Evolutionary conservation across 2,113 vertebrate species (phyloP), one percentile per base, ranked within the genome.

Genomic region (Peromyscus californicus): DNA sequence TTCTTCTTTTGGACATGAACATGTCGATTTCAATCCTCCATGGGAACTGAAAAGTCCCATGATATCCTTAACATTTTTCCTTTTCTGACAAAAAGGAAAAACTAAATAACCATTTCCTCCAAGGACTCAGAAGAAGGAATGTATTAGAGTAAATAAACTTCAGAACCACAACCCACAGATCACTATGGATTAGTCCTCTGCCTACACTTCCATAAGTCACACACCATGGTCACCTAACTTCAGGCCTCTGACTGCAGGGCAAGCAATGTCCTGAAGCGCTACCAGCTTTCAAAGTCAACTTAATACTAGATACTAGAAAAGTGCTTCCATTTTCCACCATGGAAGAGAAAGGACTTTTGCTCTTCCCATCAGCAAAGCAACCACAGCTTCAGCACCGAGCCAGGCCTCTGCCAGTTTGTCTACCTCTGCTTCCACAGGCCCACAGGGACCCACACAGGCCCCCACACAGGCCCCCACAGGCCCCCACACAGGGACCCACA

Each of bases 221-320:
- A 65, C 42, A 3, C 29, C 24, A 36, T 13, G 9, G n/a, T 51
- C 63, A 67, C 84, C 61, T 0, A 63, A 36, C 54, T n/a, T 63
- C 33, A 75, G 45, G 72, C 33, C 39, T 70, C 45, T 45, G 42
- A 63, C 54, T 16, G 69, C 5, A 16, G 39, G 51, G 48, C 90
- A 78, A 72, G 59, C 90, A 96, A 90, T 69, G 78, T 8, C 48
- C 85, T 61, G 2, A 59, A 4, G 7, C 0, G 7, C 87, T 79
- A 78, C 48, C 67, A 67, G 59, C 39, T 80, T 89, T 80, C 92
- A 95, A 91, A 93, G 87, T 59, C 74, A 94, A 82, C 8, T 17
- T 36, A 90, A 79, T 16, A 76, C 87, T 29, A 26, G 19, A 65
- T 33, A 65, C 84, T 67, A 17, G 74, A 26, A 86, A 31, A 63